Base-by-base conservation (phyloP, 2,797 vertebrate species). In the Pampus argenteus region DNA sequence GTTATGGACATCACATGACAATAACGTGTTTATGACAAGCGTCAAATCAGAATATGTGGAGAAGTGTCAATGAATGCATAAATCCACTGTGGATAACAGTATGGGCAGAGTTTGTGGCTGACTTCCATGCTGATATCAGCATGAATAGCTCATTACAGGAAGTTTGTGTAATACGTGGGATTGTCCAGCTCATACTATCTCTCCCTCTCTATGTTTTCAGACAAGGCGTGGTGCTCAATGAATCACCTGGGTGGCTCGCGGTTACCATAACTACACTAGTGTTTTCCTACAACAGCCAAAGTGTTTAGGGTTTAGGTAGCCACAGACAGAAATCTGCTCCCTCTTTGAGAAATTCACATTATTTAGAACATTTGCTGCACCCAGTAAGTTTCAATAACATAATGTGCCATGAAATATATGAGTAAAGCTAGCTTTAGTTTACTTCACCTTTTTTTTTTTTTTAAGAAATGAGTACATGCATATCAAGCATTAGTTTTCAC, bases 181-280 rank as follows among this genome's bases (percentile, higher is more conserved):
- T 29, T 56, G 74, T 77, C 69, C 69, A 14, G 6, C 23, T 71
- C 67, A 63, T 6, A 5, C 40, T 2, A 48, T 31, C 17, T 71
- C 72, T 63, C 68, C 44, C 49, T 25, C 20, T 49, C 10, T 7
- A 1, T n/a, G n/a, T n/a, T 29, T 52, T 38, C 20, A 83, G 79
- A 76, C 69, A 31, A 86, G 91, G 93, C 15, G 90, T 86, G 90
- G 76, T 8, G 62, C 60, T 26, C 55, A 62, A 1, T 93, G 90
- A 91, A 64, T 92, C 88, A 93, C 72, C 3, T 52, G 55, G 68
- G 70, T 76, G 63, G 51, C 40, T 38, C 5, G 3, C 10, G 42
- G 81, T 90, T 86, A 55, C 89, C 77, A 63, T 74, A 78, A 22
- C 78, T 11, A 89, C 74, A 1, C 18, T 3, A 18, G 36, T 89